Evolutionary conservation across 2,888 invertebrate genomes (phyloP).

Genomic region (Tholera decimalis): DNA sequence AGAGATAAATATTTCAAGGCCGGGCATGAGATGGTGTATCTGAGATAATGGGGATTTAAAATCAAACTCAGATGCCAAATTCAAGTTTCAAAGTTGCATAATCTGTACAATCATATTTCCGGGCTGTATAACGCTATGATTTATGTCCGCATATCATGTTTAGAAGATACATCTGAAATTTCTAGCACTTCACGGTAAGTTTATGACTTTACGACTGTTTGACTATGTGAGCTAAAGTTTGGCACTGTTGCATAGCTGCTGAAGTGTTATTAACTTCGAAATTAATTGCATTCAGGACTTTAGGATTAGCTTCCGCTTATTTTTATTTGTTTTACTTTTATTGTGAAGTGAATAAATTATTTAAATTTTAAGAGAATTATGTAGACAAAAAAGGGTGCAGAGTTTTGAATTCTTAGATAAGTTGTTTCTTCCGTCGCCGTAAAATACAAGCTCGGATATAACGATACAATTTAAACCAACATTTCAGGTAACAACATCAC

Average conservation of each 20-base stretch:
- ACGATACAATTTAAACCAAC: conserved; percentile 21
- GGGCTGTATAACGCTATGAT: conserved; percentile 31
- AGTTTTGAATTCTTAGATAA: conserved; percentile 26
- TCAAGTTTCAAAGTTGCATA: too few relatives aligned
- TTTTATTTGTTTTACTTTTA: conserved; percentile 21
- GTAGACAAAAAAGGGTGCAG: conserved; percentile 2
- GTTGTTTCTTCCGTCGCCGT: neutral
- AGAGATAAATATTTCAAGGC: too few relatives aligned
- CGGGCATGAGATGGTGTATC: too few relatives aligned
- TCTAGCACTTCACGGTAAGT: conserved; percentile 35
- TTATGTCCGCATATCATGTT: conserved; percentile 41
- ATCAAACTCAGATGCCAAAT: neutral
- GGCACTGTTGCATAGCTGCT: conserved; percentile 35
- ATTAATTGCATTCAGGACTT: conserved; percentile 49
- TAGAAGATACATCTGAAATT: conserved; percentile 58
- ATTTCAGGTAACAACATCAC: conserved; percentile 28
- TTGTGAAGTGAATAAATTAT: conserved; percentile 16
- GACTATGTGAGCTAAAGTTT: conserved; percentile 41
- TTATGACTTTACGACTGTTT: conserved; percentile 52
- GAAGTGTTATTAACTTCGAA: conserved; percentile 55
- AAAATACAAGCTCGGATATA: conserved; percentile 4
- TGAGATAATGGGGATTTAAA: too few relatives aligned
- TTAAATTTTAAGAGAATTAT: conserved; percentile 2
- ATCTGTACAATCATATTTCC: neutral
- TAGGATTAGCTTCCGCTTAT: conserved; percentile 15